Percentiles rank a stretch among this genome's conserved stretches.
Conservation (phyloP, 53 echinoderm and acorn worm genomes). For the Holothuria scabra region DNA sequence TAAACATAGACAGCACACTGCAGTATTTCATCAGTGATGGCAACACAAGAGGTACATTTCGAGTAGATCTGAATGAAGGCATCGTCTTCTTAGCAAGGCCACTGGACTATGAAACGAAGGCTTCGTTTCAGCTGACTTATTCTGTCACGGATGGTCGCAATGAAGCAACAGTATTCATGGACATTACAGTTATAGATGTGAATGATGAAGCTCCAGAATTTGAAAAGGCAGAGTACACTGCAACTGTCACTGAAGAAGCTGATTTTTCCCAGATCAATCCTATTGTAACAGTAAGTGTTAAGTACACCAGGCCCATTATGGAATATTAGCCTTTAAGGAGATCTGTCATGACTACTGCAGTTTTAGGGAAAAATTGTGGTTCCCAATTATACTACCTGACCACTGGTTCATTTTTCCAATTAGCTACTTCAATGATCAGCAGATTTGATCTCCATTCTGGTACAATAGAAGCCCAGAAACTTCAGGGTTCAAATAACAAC, state of each 20-base stretch:
- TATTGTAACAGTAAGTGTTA: no score
- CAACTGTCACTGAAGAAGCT: slow-evolving; percentile 69
- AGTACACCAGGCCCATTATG: no score
- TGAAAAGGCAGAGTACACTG: slow-evolving; percentile 68
- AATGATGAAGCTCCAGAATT: slow-evolving; percentile 81
- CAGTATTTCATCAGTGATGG: slow-evolving; percentile 81
- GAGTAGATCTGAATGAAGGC: slow-evolving; percentile 65
- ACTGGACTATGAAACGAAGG: slow-evolving; percentile 74
- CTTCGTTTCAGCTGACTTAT: slow-evolving; percentile 64
- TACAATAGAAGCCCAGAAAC: no score
- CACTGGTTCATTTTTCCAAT: no score
- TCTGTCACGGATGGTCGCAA: slow-evolving; percentile 77
- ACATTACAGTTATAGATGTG: slow-evolving; percentile 57
- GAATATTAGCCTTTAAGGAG: no score
- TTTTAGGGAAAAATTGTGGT: no score
- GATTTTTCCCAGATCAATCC: background rate
- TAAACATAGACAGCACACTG: background rate
- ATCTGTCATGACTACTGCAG: no score
- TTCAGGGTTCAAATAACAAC: no score
- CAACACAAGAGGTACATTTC: slow-evolving; percentile 72
- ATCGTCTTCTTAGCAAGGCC: slow-evolving; percentile 65
- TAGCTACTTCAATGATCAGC: no score
- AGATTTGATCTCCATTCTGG: no score
- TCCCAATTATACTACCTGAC: no score
- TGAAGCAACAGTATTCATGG: background rate